Evolutionary conservation across 1,140 invertebrate genomes (phyloP).

Genomic region (Paramacrobiotus metropolitanus): DNA sequence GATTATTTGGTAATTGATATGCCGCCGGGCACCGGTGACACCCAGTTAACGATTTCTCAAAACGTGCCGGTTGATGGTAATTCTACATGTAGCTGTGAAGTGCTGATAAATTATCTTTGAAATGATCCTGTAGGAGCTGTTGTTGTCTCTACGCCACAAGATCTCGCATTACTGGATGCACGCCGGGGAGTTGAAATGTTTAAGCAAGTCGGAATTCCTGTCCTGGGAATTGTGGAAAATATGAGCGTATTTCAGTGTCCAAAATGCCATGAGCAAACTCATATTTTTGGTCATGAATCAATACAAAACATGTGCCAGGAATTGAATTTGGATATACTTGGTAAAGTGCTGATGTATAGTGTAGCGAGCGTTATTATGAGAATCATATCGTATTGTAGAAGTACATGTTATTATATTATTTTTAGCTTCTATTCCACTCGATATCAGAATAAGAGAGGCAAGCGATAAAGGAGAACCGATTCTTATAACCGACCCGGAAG

Average conservation of each 20-base stretch:
- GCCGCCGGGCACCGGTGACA: conserved; percentile 73
- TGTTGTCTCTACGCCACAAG: conserved; percentile 61
- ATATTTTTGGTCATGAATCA: conserved; percentile 17
- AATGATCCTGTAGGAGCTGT: conserved; percentile 33
- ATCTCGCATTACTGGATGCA: conserved; percentile 51
- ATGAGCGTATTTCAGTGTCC: conserved; percentile 42
- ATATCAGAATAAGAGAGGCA: conserved; percentile 38
- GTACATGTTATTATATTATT: too few relatives aligned
- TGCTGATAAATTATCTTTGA: neutral
- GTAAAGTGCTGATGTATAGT: neutral
- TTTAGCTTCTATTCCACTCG: conserved; percentile 42
- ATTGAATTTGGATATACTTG: conserved; percentile 11
- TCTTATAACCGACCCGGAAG: conserved; percentile 38
- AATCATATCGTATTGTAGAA: too few relatives aligned
- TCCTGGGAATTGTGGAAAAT: conserved; percentile 59
- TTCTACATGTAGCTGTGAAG: neutral
- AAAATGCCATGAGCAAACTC: conserved; percentile 30
- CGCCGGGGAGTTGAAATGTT: conserved; percentile 25
- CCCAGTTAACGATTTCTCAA: conserved; percentile 60
- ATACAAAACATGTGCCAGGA: conserved; percentile 15
- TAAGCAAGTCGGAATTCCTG: conserved; percentile 42
- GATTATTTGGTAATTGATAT: conserved; percentile 66
- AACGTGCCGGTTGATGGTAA: conserved; percentile 53
- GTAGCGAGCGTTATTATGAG: neutral
- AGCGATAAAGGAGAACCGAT: conserved; percentile 51